A percentile compares a stretch with the other conserved stretches of the same genome.
Conservation (phyloP, 2,113 vertebrate genomes). For the Furnarius figulus region DNA sequence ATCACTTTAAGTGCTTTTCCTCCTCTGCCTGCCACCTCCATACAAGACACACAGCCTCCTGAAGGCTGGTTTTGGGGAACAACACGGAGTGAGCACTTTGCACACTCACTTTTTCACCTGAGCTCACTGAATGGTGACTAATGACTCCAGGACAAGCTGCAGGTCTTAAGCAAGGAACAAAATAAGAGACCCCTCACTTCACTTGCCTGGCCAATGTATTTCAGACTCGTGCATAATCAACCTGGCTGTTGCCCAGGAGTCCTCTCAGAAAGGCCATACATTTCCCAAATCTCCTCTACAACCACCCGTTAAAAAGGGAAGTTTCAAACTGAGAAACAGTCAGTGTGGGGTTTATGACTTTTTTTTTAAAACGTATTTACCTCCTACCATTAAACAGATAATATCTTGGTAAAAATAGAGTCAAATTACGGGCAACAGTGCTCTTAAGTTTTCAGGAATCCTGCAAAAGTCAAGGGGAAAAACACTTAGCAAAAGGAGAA, state of each 20-base stretch:
- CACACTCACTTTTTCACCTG: background rate
- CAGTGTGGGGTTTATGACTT: background rate
- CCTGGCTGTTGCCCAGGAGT: background rate
- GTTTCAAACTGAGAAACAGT: background rate
- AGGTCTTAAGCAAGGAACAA: background rate
- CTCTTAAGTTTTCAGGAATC: background rate
- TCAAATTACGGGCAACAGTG: background rate
- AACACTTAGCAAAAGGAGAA: background rate
- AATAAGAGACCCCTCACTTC: background rate
- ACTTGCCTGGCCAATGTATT: background rate
- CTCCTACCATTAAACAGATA: background rate
- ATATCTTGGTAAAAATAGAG: background rate
- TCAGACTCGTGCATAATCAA: background rate
- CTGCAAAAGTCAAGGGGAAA: background rate
- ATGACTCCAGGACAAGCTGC: background rate
- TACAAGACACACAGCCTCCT: rapidly evolving
- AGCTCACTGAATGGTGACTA: background rate
- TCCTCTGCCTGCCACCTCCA: background rate
- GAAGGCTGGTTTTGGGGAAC: background rate
- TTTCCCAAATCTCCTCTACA: background rate
- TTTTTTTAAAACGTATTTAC: background rate
- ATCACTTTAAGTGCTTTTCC: background rate
- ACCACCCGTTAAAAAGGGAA: background rate
- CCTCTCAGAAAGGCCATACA: background rate
- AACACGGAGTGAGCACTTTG: background rate